phyloP scores from a whole-genome alignment of 2,888 invertebrate genomes.

The Drosophila mercatorum region DNA sequence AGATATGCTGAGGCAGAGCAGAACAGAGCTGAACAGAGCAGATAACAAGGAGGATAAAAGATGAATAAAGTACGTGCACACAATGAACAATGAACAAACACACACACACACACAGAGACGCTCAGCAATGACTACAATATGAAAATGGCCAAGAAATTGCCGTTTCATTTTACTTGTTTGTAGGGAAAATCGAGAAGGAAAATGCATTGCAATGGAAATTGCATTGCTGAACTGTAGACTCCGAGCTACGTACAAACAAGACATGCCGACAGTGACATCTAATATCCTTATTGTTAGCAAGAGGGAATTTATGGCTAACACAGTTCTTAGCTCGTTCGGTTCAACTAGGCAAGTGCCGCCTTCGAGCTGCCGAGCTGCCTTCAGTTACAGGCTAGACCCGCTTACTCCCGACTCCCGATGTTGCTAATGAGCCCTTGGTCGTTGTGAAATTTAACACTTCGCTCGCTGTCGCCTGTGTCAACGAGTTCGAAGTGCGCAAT shows the following conservation, averaged over 20 bases:
- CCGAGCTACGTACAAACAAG: slow-evolving; percentile 29
- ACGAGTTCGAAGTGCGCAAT: slow-evolving; percentile 22
- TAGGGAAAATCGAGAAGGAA: slow-evolving; percentile 22
- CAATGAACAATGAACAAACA: slow-evolving; percentile 46
- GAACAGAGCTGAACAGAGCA: slow-evolving; percentile 7
- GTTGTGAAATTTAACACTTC: slow-evolving; percentile 44
- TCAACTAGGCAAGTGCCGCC: slow-evolving; percentile 52
- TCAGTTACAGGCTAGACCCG: slow-evolving; percentile 26
- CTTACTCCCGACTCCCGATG: slow-evolving; percentile 22
- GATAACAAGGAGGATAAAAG: slow-evolving; percentile 44
- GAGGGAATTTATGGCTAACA: slow-evolving; percentile 75
- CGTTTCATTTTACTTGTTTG: slow-evolving; percentile 59
- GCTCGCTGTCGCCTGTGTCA: slow-evolving; percentile 17
- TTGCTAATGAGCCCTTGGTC: slow-evolving; percentile 47
- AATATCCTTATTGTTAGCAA: slow-evolving; percentile 78
- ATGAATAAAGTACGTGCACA: slow-evolving; percentile 64
- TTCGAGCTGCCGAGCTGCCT: slow-evolving; percentile 4
- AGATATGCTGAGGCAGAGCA: slow-evolving; percentile 17
- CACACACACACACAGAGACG: neutral
- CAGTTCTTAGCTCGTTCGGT: slow-evolving; percentile 66
- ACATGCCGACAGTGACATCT: slow-evolving; percentile 71
- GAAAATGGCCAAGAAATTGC: slow-evolving; percentile 63
- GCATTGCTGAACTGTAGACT: slow-evolving; percentile 49
- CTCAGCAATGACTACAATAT: slow-evolving; percentile 53
- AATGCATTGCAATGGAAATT: slow-evolving; percentile 61